Evolutionary conservation across 2,113 vertebrate genomes (phyloP).

Genomic region (Ascaphus truei): DNA sequence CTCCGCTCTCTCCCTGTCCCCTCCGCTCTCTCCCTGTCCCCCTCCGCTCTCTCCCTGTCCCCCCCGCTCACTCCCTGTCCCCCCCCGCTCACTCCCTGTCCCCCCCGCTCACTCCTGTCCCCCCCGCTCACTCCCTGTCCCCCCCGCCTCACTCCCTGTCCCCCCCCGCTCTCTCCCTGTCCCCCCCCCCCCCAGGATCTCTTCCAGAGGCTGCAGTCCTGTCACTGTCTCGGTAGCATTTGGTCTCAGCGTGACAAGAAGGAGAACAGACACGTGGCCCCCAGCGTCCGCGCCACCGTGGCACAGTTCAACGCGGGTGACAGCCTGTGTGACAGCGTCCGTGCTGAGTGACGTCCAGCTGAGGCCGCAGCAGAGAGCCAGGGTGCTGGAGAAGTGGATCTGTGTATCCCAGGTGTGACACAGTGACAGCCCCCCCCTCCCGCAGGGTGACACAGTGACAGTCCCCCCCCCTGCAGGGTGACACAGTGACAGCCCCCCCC

Average conservation of each 20-base stretch:
- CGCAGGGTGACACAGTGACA: not conserved
- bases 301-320: constrained; percentile 79
- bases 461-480: not conserved
- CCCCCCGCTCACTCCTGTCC: not conserved
- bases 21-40: not conserved
- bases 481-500: not conserved
- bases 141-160: not conserved
- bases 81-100: not conserved
- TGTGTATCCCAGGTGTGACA: constrained; percentile 70
- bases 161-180: not conserved
- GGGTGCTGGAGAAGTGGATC: constrained; percentile 83
- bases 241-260: constrained; percentile 87
- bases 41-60: not conserved
- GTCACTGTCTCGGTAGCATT: constrained; percentile 81
- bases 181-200: constrained; percentile 61
- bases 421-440: not conserved
- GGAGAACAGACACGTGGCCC: constrained; percentile 64
- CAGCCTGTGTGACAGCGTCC: constrained; percentile 73
- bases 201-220: constrained; percentile 69
- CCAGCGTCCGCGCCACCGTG: constrained; percentile 80
- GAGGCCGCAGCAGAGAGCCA: constrained; percentile 60
- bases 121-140: too few relatives aligned
- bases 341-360: constrained; percentile 60
- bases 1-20: not conserved
- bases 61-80: not conserved